Conservation (phyloP, 30 jellyfish, hydroid and myxozoan genomes). For the Hydractinia symbiolongicarpus region DNA sequence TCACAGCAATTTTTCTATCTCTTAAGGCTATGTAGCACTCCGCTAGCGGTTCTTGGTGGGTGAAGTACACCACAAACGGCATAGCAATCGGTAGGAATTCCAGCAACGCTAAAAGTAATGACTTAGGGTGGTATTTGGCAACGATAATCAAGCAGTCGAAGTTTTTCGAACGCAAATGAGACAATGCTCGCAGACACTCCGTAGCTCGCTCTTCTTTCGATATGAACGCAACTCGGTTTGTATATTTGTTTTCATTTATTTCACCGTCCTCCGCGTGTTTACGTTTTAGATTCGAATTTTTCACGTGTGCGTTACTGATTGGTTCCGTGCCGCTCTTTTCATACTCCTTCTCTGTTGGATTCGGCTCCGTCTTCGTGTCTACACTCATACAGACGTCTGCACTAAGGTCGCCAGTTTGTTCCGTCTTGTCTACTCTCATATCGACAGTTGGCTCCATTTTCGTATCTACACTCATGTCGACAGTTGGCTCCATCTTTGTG, state of each 20-base stretch:
- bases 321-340: neutral
- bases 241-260: neutral
- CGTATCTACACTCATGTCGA: neutral
- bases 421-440: neutral
- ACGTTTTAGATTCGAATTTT: neutral
- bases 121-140: constrained; percentile 61
- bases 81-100: constrained; percentile 51
- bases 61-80: constrained; percentile 78
- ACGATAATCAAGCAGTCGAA: constrained; percentile 68
- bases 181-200: constrained; percentile 40
- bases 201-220: constrained; percentile 25
- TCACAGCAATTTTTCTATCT: constrained; percentile 46
- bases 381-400: neutral
- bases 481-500: neutral
- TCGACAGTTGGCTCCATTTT: neutral
- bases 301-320: neutral
- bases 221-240: neutral
- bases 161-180: constrained; percentile 25
- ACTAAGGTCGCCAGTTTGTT: neutral
- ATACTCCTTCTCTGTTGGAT: constrained; percentile 3
- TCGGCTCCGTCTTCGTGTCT: neutral
- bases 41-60: constrained; percentile 81
- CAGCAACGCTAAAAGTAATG: constrained; percentile 37
- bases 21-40: constrained; percentile 67
- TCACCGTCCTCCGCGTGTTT: neutral